Evolutionary conservation across 1,140 invertebrate species (phyloP), one percentile per base, ranked within the genome.

Genomic region (Cydia splendana): DNA sequence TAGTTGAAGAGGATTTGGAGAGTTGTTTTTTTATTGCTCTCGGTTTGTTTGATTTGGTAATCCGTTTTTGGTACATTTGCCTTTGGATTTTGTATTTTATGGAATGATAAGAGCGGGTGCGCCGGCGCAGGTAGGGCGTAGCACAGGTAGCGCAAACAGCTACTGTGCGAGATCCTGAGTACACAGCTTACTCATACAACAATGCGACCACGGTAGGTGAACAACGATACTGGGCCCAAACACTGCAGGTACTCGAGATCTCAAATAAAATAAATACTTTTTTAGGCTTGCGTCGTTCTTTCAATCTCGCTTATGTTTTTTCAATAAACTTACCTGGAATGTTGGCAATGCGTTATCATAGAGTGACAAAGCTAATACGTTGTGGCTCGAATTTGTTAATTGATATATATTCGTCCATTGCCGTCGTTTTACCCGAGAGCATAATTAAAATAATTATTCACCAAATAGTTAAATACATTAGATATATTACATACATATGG

Each of bases 131-230:
- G 87, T 87, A 88, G 79, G 80, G 87, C 86, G 90, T 91, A 90
- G 89, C 83, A 91, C 89, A 89, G 90, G 89, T 91, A 92, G 90
- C 89, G 81, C 82, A 84, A 87, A 86, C 85, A 85, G 88, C 89
- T 91, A 90, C 91, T 82, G 90, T 88, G 77, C 80, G 81, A 80
- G 86, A 71, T 88, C 88, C 89, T 91, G 87, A 84, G 87, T 87
- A 91, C 86, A 91, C 91, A 89, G 75, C 81, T 83, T 86, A 83
- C 51, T 83, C 80, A 85, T 80, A 87, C 83, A 84, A 83, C 82
- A 71, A 71, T 71, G n/a, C 76, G 78, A 75, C 67, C 76, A 10
- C 67, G 57, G 75, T 85, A 81, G 78, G 79, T 42, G 77, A 65
- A 82, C 87, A 77, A 83, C 71, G 30, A 20, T 77, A 69, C n/a